Evolutionary conservation across 2,113 vertebrate species (phyloP), one percentile per base, ranked within the genome.

Genomic region (Salvelinus alpinus): DNA sequence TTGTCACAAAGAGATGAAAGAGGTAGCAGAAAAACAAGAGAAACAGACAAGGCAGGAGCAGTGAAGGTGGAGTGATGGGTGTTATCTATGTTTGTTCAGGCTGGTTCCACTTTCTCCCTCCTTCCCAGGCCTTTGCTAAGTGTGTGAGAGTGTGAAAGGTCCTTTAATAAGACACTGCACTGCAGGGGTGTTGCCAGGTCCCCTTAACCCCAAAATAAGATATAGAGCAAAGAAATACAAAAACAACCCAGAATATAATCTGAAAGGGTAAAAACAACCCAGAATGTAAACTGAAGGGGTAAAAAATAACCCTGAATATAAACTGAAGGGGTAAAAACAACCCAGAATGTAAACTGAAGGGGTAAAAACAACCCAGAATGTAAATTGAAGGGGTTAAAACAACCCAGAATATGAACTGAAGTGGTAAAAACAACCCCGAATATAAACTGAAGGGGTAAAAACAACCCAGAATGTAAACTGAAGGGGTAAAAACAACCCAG

Each of bases 1-100:
- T 75, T 66, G 78, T 80, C 70, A 75, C 44, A 77, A 81, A 70
- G 73, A 70, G 54, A 16, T 76, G 47, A 47, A 54, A 79, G 66
- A 48, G 8, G 38, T 44, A 62, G n/a, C 59, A 24, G 8, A n/a
- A 16, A 62, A 62, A 62, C 51, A 62, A 22, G 59, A 22, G 59
- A 25, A 44, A 44, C 38, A 44, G 38, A 44, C 38, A 9, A 44
- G 65, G 59, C 48, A 64, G 65, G 62, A 73, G 80, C 79, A 86
- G 80, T 84, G 82, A 72, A 24, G 74, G 78, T 20, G 34, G 1
- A 66, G 57, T 54, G 12, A 70, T 11, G 27, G 22, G 18, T 18
- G 68, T 67, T 78, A 65, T 81, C 75, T 64, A 47, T 77, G 77
- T 83, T 84, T 78, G 82, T 70, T 87, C 78, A 74, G 70, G 78